Percentiles rank a stretch among this genome's conserved stretches.
phyloP scores from a whole-genome alignment of 1,140 invertebrate genomes.

The Wasmannia auropunctata region DNA sequence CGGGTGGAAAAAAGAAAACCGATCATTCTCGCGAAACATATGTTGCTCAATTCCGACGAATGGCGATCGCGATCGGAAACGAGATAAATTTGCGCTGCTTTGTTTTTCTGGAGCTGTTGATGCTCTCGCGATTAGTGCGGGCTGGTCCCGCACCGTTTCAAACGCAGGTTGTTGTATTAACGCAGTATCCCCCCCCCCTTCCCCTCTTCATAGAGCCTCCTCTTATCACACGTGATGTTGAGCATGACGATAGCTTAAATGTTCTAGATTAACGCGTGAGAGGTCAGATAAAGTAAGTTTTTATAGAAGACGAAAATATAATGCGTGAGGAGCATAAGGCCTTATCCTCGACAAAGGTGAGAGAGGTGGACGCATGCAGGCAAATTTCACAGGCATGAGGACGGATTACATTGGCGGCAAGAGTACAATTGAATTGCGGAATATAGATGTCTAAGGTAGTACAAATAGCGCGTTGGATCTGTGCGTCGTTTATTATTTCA shows the following conservation, averaged over 20 bases:
- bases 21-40: neutral
- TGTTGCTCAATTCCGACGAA: slow-evolving; percentile 38
- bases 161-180: slow-evolving; percentile 6
- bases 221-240: slow-evolving; percentile 30
- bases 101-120: slow-evolving; percentile 5
- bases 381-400: neutral
- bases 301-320: slow-evolving; percentile 42
- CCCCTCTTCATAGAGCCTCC: neutral
- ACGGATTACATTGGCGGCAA: neutral
- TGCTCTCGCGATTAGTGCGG: slow-evolving; percentile 11
- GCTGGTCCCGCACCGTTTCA: slow-evolving; percentile 47
- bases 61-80: slow-evolving; percentile 12
- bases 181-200: neutral
- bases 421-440: slow-evolving; percentile 14
- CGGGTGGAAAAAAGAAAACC: too few species aligned
- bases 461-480: slow-evolving; percentile 27
- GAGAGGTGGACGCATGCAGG: neutral
- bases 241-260: slow-evolving; percentile 53
- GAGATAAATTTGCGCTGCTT: slow-evolving; percentile 27
- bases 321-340: slow-evolving; percentile 26
- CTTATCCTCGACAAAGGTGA: slow-evolving; percentile 38
- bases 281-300: slow-evolving; percentile 57
- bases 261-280: slow-evolving; percentile 30
- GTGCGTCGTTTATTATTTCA: slow-evolving; percentile 68
- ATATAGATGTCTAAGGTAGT: slow-evolving; percentile 33